These are phyloP conservation scores for Struthidea cinerea DNA, from an alignment of 2,113 vertebrate species.

Conservation along the genomic window DNA sequence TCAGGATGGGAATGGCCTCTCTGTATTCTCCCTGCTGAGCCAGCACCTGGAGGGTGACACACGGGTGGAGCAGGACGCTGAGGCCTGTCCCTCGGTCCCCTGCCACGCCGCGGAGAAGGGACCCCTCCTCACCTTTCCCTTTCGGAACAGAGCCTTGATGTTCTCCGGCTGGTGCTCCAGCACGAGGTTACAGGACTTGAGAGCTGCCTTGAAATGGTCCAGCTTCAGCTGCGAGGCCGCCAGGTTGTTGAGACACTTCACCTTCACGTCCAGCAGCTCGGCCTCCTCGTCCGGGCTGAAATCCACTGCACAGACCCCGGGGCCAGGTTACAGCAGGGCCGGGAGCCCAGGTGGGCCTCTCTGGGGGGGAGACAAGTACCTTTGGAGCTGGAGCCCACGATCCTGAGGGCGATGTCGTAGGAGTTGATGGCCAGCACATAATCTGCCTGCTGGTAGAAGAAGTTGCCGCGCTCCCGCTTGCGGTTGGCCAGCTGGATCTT, in stretches of 20 bases:
- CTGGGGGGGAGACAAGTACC: constrained; percentile 58
- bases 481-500: constrained; percentile 80
- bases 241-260: constrained; percentile 98
- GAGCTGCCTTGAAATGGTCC: constrained; percentile 89
- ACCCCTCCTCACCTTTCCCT: constrained; percentile 86
- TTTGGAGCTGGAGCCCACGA: constrained; percentile 88
- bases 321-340: not conserved
- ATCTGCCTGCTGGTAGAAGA: constrained; percentile 87
- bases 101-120: accelerated
- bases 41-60: constrained; percentile 75
- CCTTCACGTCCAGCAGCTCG: constrained; percentile 85
- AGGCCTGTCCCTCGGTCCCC: not conserved
- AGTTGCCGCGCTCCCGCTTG: constrained; percentile 89
- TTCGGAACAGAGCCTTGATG: constrained; percentile 94
- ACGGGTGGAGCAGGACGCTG: accelerated
- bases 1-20: constrained; percentile 87
- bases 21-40: constrained; percentile 89
- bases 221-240: constrained; percentile 93
- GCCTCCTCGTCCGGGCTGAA: constrained; percentile 84
- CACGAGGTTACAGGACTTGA: constrained; percentile 87
- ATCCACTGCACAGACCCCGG: constrained; percentile 75
- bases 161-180: constrained; percentile 88
- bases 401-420: constrained; percentile 88
- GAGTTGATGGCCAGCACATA: constrained; percentile 92
- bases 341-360: accelerated